Conservation (phyloP, 92 coral and sea anemone species). For the Porites cylindrica region DNA sequence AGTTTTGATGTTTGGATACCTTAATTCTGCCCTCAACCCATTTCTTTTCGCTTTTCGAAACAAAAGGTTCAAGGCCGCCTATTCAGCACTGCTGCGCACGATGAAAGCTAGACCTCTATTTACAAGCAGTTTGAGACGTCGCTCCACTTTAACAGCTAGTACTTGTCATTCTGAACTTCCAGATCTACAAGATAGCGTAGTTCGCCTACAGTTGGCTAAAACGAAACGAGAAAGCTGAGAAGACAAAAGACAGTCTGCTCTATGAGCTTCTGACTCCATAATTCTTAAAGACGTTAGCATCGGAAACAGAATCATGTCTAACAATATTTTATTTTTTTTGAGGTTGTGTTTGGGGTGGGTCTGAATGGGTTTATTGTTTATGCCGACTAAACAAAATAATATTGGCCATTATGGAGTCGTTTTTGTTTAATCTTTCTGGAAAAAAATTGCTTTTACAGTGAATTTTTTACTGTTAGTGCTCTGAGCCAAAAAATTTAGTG, state of each 20-base stretch:
- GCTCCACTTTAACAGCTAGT: conserved; percentile 34
- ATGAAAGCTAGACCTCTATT: conserved; percentile 13
- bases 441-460: too few relatives aligned
- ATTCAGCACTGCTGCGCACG: conserved; percentile 28
- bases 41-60: conserved; percentile 86
- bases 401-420: too few relatives aligned
- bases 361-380: too few relatives aligned
- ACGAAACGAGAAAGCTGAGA: neutral
- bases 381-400: too few relatives aligned
- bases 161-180: conserved; percentile 18
- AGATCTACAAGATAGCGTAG: conserved; percentile 7
- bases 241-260: conserved; percentile 1
- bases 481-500: too few relatives aligned
- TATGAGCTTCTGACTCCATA: neutral
- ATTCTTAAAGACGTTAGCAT: too few relatives aligned
- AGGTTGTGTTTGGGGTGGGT: too few relatives aligned
- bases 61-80: conserved; percentile 71
- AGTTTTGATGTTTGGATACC: conserved; percentile 81
- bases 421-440: too few relatives aligned
- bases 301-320: too few relatives aligned
- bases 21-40: conserved; percentile 87
- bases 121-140: neutral
- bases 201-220: conserved; percentile 23
- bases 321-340: too few relatives aligned
- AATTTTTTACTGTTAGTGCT: too few relatives aligned